Evolutionary conservation across 2,113 vertebrate species (phyloP).

Genomic region (Phaethon lepturus): DNA sequence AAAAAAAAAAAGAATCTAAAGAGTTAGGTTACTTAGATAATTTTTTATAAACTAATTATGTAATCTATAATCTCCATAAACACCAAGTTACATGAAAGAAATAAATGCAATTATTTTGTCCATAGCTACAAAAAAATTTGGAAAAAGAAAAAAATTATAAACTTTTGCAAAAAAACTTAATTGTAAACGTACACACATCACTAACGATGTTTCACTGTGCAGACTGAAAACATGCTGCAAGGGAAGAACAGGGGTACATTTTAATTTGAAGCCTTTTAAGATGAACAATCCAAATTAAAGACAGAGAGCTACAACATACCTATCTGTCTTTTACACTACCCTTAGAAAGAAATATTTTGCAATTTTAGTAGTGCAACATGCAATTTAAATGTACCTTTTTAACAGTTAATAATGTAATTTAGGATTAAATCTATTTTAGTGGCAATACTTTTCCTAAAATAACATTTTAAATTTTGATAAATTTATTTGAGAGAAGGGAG

Average conservation of each 20-base stretch:
- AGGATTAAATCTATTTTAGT: not conserved
- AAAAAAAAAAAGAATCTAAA: not conserved
- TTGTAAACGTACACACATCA: not conserved
- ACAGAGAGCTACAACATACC: not conserved
- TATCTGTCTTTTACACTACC: not conserved
- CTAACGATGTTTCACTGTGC: not conserved
- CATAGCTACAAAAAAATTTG: not conserved
- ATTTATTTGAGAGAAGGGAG: not conserved
- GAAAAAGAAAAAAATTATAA: not conserved
- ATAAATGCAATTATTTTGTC: not conserved
- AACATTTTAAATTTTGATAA: not conserved
- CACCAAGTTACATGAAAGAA: not conserved
- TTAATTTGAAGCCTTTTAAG: not conserved
- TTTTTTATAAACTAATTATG: not conserved
- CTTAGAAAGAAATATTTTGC: not conserved
- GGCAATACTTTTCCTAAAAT: not conserved
- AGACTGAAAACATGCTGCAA: not conserved
- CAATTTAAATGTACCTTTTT: not conserved
- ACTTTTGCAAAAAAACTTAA: not conserved
- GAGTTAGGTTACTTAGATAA: not conserved
- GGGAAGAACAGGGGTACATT: not conserved
- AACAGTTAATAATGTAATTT: not conserved
- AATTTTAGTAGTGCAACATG: not conserved
- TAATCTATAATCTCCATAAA: not conserved
- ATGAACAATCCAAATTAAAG: not conserved